Evolutionary conservation across 2,888 invertebrate genomes (phyloP), one percentile per base, ranked within the genome.

Genomic region (Dioctria rufipes): DNA sequence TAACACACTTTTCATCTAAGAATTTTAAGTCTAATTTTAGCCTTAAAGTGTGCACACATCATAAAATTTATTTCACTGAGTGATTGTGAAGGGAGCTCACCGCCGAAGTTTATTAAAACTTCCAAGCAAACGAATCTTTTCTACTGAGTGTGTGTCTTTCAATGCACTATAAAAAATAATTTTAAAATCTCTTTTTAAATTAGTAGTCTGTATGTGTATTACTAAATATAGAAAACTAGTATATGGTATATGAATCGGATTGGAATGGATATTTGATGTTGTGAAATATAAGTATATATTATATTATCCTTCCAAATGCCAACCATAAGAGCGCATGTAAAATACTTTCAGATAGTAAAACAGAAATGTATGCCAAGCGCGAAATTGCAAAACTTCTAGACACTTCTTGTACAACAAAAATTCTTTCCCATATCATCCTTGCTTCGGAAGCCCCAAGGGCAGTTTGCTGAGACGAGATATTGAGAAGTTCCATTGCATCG

Each of bases 391-490:
- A n/a, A n/a, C 54, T 54, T 1, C 11, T 3, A n/a, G 54, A 54
- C 54, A 54, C 11, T 54, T 54, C 54, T n/a, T 54, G 54, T 54
- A 54, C n/a, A 54, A 54, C 54, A 54, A n/a, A 2, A 54, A 54
- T 54, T n/a, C 54, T 54, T n/a, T 11, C 11, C 11, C 4, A 3
- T 54, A 54, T 54, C 9, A 11, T 54, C n/a, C 54, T 54, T 54
- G 54, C 11, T 4, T 54, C 54, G 25, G 42, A 54, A 49, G 25
- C 73, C 73, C 60, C 60, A 6, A 58, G 73, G 54, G 13, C 73
- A 73, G 43, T 73, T 58, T 73, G 73, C 42, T 73, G 13, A 73
- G 54, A 51, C 11, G 25, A 73, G 58, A 73, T 73, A 73, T 73
- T 60, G 58, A 60, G 60, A 13, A 58, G 73, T 58, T 73, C 42